These are phyloP conservation scores for Meteorus colon DNA, from an alignment of 2,888 invertebrate species.

Conservation along the genomic window DNA sequence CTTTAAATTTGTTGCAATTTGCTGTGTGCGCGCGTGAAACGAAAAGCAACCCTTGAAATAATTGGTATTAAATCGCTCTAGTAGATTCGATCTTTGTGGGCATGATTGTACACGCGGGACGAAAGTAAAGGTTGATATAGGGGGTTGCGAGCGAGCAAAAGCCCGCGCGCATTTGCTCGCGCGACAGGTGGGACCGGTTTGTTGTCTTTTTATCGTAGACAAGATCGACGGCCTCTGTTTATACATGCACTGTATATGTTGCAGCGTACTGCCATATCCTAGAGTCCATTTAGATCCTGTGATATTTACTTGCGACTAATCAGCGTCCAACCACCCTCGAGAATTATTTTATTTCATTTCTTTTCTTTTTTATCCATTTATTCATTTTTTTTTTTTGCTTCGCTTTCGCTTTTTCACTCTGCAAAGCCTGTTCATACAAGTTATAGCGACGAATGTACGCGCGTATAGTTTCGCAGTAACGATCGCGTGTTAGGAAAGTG, in stretches of 20 bases:
- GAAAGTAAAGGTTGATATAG: slow-evolving; percentile 3
- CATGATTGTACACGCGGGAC: slow-evolving; percentile 51
- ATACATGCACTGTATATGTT: background rate
- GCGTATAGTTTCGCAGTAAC: slow-evolving; percentile 34
- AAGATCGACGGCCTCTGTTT: slow-evolving; percentile 49
- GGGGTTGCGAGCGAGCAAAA: slow-evolving; percentile 1
- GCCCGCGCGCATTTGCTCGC: slow-evolving; percentile 7
- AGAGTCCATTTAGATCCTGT: slow-evolving; percentile 54
- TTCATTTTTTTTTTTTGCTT: slow-evolving; percentile 13
- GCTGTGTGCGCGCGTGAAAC: slow-evolving; percentile 50
- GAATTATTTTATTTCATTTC: background rate
- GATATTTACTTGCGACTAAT: slow-evolving; percentile 53
- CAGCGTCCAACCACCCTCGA: slow-evolving; percentile 45
- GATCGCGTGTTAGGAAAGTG: slow-evolving; percentile 45
- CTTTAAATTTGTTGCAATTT: slow-evolving; percentile 64
- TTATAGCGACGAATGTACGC: background rate
- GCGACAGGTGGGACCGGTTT: slow-evolving; percentile 57
- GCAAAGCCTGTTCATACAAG: background rate
- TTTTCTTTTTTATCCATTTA: slow-evolving; percentile 9
- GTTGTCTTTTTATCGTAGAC: slow-evolving; percentile 55
- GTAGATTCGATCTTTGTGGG: slow-evolving; percentile 60
- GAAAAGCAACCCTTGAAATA: slow-evolving; percentile 56
- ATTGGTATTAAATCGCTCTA: slow-evolving; percentile 67
- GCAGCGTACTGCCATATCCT: slow-evolving; percentile 25
- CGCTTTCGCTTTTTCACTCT: background rate